A percentile compares a stretch with the other conserved stretches of the same genome.
phyloP scores from a whole-genome alignment of 2,888 invertebrate genomes.

The Pachydiplax longipennis region DNA sequence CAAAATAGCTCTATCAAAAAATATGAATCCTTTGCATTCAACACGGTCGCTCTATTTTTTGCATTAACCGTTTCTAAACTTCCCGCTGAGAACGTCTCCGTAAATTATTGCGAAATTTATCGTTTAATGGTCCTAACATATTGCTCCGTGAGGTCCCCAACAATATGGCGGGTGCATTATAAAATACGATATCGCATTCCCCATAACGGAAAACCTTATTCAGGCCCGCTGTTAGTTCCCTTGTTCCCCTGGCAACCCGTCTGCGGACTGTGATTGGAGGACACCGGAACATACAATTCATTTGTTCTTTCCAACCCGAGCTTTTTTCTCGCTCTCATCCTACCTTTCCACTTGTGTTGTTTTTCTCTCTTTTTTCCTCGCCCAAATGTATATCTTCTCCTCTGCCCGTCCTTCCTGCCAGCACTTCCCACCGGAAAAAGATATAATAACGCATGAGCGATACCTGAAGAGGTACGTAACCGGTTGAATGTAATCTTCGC shows the following conservation, averaged over 20 bases:
- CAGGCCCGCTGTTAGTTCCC: background rate
- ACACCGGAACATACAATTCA: background rate
- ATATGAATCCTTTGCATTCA: background rate
- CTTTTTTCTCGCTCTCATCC: background rate
- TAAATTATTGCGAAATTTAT: background rate
- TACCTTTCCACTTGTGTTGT: background rate
- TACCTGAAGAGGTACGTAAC: too few relatives aligned
- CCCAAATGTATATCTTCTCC: background rate
- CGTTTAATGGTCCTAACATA: background rate
- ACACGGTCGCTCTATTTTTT: background rate
- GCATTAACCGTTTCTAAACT: background rate
- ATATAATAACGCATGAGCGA: too few relatives aligned
- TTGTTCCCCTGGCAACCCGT: background rate
- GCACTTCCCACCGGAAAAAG: background rate
- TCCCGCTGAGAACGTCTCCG: background rate
- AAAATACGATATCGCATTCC: background rate
- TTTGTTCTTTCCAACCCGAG: background rate
- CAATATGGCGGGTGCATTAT: background rate
- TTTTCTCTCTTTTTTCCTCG: background rate
- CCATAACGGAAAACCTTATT: background rate
- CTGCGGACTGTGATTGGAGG: background rate
- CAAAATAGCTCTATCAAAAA: background rate
- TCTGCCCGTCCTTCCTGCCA: background rate
- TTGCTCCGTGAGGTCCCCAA: background rate
- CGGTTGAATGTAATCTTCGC: too few relatives aligned